Conservation (phyloP, 2,888 invertebrate species). For the Patella pellucida region DNA sequence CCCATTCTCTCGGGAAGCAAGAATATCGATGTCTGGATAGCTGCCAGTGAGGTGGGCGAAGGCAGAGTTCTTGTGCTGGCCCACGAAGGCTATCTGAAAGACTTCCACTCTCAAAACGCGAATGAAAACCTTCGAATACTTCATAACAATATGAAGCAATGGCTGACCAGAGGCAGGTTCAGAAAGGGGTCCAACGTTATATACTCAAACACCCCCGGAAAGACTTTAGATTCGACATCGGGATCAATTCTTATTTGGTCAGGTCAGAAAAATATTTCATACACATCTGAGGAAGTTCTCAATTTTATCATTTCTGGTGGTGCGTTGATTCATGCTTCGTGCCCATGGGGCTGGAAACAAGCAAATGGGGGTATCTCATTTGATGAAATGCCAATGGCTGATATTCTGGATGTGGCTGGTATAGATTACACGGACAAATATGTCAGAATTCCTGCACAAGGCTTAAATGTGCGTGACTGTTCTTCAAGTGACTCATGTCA, state of each 20-base stretch:
- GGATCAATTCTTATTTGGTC: slow-evolving; percentile 5
- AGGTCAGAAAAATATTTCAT: neutral
- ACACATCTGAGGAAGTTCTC: neutral
- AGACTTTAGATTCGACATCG: neutral
- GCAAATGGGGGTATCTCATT: neutral
- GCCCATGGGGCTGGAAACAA: neutral
- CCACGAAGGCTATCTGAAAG: neutral
- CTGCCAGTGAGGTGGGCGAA: neutral
- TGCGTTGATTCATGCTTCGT: neutral
- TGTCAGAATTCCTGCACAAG: neutral
- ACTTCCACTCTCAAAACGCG: neutral
- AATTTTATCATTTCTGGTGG: neutral
- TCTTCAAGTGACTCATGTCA: neutral
- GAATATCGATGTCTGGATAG: neutral
- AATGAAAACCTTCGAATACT: neutral
- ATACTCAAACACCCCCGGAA: neutral
- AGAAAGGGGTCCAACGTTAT: neutral
- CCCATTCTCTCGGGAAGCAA: neutral
- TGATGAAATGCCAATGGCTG: neutral
- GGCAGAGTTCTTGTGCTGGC: neutral
- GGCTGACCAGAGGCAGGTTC: neutral
- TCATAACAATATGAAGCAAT: neutral
- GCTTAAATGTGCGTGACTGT: neutral
- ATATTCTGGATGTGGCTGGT: neutral
- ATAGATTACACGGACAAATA: neutral